phyloP scores from a whole-genome alignment of 2,888 invertebrate species.

The Pyralis farinalis region DNA sequence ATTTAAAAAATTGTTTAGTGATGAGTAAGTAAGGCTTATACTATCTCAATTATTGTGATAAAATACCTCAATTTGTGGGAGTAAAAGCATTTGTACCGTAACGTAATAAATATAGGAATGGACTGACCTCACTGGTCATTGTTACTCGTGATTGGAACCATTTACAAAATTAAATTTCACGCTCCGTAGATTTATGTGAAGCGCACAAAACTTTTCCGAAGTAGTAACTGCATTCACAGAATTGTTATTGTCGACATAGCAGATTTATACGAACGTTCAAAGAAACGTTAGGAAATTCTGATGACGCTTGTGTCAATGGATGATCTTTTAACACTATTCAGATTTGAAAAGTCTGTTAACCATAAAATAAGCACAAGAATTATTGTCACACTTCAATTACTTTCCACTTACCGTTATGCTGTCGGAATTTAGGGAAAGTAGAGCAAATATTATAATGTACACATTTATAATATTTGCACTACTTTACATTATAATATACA shows the following conservation, averaged over 20 bases:
- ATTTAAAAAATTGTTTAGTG: too few relatives aligned
- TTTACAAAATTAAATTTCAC: conserved; percentile 68
- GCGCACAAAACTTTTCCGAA: conserved; percentile 37
- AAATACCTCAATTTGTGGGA: not conserved
- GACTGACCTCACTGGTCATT: conserved; percentile 28
- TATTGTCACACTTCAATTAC: not conserved
- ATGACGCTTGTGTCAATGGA: conserved; percentile 1
- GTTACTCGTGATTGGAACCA: conserved; percentile 49
- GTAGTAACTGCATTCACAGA: conserved; percentile 5
- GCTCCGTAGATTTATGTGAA: conserved; percentile 48
- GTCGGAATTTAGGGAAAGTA: not conserved
- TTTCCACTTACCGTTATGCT: not conserved
- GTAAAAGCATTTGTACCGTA: not conserved
- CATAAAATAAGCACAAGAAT: not conserved
- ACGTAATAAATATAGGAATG: conserved; percentile 9
- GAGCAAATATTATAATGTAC: too few relatives aligned
- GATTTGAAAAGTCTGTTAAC: not conserved
- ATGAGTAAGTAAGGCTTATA: too few relatives aligned
- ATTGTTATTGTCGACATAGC: too few relatives aligned
- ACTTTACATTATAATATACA: too few relatives aligned
- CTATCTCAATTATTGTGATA: too few relatives aligned
- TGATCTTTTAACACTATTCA: conserved; percentile 1
- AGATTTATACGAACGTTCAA: not conserved
- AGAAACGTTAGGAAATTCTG: conserved; percentile 1
- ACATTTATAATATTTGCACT: too few relatives aligned